A percentile compares a stretch with the other conserved stretches of the same genome.
phyloP scores from a whole-genome alignment of 2,113 vertebrate species.

The Apodemus sylvaticus region DNA sequence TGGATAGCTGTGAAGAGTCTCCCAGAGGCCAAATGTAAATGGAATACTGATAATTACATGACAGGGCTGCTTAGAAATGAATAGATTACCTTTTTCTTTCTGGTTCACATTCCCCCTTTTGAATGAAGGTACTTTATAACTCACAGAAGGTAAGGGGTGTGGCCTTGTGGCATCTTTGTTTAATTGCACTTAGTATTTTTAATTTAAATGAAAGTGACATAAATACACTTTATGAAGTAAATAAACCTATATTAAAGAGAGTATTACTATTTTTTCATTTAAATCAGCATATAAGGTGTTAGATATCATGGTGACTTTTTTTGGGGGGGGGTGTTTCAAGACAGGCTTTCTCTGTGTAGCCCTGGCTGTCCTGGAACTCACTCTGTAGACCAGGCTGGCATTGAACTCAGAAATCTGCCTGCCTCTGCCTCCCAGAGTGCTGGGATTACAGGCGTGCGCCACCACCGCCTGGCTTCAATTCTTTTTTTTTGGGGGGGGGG shows the following conservation, averaged over 20 bases:
- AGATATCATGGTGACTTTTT: background rate
- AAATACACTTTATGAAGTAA: background rate
- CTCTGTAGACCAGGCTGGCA: too few relatives aligned
- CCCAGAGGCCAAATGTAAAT: slow-evolving; percentile 7
- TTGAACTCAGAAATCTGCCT: too few relatives aligned
- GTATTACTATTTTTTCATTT: background rate
- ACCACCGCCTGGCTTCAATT: too few relatives aligned
- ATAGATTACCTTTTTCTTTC: background rate
- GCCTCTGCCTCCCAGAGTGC: too few relatives aligned
- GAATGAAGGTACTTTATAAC: background rate
- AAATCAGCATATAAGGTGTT: background rate
- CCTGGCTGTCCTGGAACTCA: too few relatives aligned
- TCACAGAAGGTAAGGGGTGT: background rate
- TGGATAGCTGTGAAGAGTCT: slow-evolving; percentile 27
- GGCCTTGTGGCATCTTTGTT: background rate
- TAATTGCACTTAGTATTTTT: background rate
- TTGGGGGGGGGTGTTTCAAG: too few relatives aligned
- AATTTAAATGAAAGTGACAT: background rate
- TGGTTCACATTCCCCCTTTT: background rate
- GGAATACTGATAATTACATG: background rate
- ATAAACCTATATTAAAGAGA: background rate
- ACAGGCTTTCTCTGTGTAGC: too few relatives aligned
- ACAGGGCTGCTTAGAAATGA: background rate
- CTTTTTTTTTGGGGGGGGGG: too few relatives aligned
- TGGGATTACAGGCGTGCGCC: too few relatives aligned